Percentiles rank a stretch among this genome's conserved stretches.
Conservation (phyloP, 2,113 vertebrate species). For the Galemys pyrenaicus region DNA sequence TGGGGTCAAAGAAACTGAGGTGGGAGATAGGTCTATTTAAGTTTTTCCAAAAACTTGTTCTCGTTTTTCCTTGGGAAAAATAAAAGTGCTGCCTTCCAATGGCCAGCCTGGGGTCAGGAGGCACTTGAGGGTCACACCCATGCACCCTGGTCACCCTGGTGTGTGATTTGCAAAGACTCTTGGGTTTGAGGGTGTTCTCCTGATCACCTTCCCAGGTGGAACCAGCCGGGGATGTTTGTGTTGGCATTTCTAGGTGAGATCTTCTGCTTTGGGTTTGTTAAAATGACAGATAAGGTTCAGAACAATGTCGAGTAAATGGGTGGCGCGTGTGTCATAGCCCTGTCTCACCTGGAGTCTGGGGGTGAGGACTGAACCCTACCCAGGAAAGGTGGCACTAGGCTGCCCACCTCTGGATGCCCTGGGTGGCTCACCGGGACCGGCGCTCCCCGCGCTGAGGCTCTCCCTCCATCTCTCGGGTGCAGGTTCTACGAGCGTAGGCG, state of each 20-base stretch:
- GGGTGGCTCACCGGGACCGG: too few species aligned
- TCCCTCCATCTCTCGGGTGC: neutral
- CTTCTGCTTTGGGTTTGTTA: neutral
- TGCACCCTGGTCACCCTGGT: neutral
- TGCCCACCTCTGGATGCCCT: neutral
- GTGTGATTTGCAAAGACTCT: neutral
- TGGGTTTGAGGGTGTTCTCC: neutral
- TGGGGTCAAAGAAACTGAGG: neutral
- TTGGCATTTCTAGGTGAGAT: neutral
- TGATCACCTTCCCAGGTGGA: neutral
- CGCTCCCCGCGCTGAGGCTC: neutral
- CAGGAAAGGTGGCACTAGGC: neutral
- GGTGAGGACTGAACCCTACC: neutral
- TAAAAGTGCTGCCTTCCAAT: neutral
- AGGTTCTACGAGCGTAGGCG: slow-evolving; percentile 82
- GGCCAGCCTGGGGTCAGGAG: accelerated
- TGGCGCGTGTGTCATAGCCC: accelerated
- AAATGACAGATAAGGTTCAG: neutral
- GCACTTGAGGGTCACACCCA: neutral
- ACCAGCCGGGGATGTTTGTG: neutral
- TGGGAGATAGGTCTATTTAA: neutral
- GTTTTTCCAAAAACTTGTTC: neutral
- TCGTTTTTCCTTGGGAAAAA: neutral
- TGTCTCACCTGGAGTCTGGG: neutral
- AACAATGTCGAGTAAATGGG: neutral